phyloP scores from a whole-genome alignment of 2,113 vertebrate species.

The Sylvilagus bachmani region DNA sequence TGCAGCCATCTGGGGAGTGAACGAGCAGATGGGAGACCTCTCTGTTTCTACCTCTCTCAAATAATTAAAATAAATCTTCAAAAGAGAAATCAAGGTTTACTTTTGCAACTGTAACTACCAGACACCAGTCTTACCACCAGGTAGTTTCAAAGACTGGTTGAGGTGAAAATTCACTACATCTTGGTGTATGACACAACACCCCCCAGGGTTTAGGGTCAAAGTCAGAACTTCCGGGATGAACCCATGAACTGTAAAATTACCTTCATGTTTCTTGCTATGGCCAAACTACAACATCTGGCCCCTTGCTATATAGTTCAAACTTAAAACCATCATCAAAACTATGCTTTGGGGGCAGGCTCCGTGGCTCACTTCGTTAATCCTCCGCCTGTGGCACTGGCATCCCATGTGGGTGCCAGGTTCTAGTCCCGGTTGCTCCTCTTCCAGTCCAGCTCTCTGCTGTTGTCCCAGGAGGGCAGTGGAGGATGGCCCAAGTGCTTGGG shows the following conservation, averaged over 20 bases:
- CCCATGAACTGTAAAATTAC: not conserved
- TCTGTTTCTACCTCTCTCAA: too few relatives aligned
- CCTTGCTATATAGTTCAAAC: not conserved
- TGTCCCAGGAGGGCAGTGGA: too few relatives aligned
- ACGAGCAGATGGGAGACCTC: too few relatives aligned
- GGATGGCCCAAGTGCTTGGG: too few relatives aligned
- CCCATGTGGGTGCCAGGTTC: too few relatives aligned
- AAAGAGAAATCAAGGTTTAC: not conserved
- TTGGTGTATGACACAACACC: not conserved
- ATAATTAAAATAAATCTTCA: too few relatives aligned
- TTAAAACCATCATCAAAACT: slow-evolving; percentile 22
- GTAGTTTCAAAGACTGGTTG: not conserved
- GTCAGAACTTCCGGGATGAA: slow-evolving; percentile 22
- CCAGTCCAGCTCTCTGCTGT: too few relatives aligned
- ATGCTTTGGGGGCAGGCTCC: too few relatives aligned
- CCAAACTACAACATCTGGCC: not conserved
- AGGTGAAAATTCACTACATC: slow-evolving; percentile 22
- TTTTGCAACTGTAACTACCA: not conserved
- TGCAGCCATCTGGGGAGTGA: too few relatives aligned
- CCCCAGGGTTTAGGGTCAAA: not conserved
- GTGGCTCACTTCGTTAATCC: too few relatives aligned
- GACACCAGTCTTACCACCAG: not conserved
- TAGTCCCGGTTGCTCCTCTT: too few relatives aligned
- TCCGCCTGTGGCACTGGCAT: too few relatives aligned
- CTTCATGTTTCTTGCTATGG: slow-evolving; percentile 2